Evolutionary conservation across 2,888 invertebrate genomes (phyloP).

Genomic region (Villa cingulata): DNA sequence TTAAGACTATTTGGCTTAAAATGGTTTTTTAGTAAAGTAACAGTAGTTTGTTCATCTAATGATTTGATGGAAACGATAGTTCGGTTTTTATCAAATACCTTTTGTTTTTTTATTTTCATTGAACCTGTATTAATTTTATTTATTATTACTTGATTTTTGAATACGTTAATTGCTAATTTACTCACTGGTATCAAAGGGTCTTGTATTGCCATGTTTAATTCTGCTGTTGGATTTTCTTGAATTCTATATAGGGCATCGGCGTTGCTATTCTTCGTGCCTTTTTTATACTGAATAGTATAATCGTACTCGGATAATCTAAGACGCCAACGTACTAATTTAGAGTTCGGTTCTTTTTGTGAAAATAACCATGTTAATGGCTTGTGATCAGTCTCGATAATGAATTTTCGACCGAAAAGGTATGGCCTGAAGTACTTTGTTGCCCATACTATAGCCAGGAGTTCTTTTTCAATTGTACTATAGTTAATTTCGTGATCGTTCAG

Average conservation of each 20-base stretch:
- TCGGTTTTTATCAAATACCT: no score
- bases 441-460: slow-evolving; percentile 6
- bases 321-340: slow-evolving; percentile 24
- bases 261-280: slow-evolving; percentile 3
- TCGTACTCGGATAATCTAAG: slow-evolving; percentile 21
- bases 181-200: no score
- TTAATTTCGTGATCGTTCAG: slow-evolving; percentile 2
- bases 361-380: slow-evolving; percentile 5
- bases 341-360: slow-evolving; percentile 1
- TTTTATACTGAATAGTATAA: slow-evolving; percentile 13
- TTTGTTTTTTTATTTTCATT: no score
- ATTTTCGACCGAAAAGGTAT: neutral
- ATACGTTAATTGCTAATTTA: no score
- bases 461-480: slow-evolving; percentile 5
- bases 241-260: slow-evolving; percentile 3
- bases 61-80: no score
- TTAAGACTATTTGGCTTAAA: neutral
- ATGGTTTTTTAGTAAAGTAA: no score
- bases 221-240: no score
- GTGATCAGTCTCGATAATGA: neutral
- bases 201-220: no score
- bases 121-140: no score
- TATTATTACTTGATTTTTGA: no score
- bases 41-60: no score
- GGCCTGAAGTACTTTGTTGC: slow-evolving; percentile 5